Base-by-base conservation (phyloP, 53 echinoderm and acorn worm genomes). In the Mesocentrotus franciscanus region DNA sequence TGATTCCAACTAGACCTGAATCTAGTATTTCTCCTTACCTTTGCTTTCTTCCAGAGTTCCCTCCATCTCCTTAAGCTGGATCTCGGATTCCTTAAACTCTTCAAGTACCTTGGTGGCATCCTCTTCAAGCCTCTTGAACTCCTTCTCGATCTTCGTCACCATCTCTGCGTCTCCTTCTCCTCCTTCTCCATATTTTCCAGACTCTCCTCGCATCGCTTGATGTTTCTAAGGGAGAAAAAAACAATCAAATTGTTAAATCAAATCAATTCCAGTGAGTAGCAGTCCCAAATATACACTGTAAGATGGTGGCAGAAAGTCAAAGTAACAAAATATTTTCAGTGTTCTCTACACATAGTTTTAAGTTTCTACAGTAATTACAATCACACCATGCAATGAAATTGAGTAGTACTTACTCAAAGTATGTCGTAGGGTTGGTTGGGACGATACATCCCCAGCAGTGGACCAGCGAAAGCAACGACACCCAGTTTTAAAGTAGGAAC, bases 91-190 rank as follows among this genome's bases (percentile, higher is more conserved):
- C 15, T 95, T 92, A 96, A 96, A 98, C 14, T 98, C 96, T 89
- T 99, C 95, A 91, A 99, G 92, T 13, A 98, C 99, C 75, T 96
- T 97, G 60, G 97, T 95, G 32, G 98, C 98, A 42, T 98, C 98
- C 3, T 97, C 98, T 92, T 98, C 99, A 18, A 97, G 96, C 35
- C 96, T 93, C 78, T 98, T 97, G 93, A 98, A 98, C 70, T 97
- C 97, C 71, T 92, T 96, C 92, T 98, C 97, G 71, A 98, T 97
- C 93, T 95, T 96, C 90, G 95, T 90, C 95, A 98, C 78, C 13
- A 62, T 94, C 83, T 98, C 97, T 4, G 93, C 96, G 78, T 97
- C 94, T 98, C 99, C 71, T 96, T 96, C 85, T 97, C 96, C 64
- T 98, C 97, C n/a, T 98, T 98, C 85, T 97, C 99, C 97, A 97